Evolutionary conservation across 2,113 vertebrate species (phyloP), one percentile per base, ranked within the genome.

Genomic region (Eurypyga helias): DNA sequence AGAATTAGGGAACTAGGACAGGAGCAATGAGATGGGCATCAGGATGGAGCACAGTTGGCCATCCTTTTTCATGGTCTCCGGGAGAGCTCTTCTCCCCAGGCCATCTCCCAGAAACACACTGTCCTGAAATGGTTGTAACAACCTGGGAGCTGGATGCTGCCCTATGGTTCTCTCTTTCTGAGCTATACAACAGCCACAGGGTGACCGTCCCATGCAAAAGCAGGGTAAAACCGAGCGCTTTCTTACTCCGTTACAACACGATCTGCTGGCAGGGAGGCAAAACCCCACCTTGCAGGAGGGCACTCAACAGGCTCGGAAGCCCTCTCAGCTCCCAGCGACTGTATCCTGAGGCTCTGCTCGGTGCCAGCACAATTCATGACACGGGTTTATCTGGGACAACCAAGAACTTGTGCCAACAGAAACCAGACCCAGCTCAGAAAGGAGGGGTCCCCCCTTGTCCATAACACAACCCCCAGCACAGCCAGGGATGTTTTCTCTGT

Each of bases 191-290:
- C 45, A 58, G 71, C n/a, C 46, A 29, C 5, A 55, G 46, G 0
- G 2, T 10, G 33, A 11, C 9, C 19, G 66, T 11, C 52, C 66
- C 70, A 9, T n/a, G 21, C 57, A 54, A 77, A n/a, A 5, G 38
- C 45, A 34, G 23, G n/a, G 36, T 45, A 60, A 62, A 28, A 19
- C 24, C 83, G 33, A 79, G 23, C 0, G 0, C 67, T 33, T n/a
- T 62, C 33, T 78, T 58, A 25, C 49, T 69, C 34, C 0, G 0
- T 6, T 11, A 14, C 31, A 55, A 1, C 57, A 52, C 0, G 2
- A 61, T 19, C 13, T 34, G 21, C 70, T 29, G 58, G 54, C 64
- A 41, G n/a, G 60, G 62, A 61, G n/a, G 25, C 29, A 67, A 17
- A 70, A 26, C 9, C 57, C n/a, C 62, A 36, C 18, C 58, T 43